phyloP scores from a whole-genome alignment of 2,797 vertebrate species.

The Fratercula arctica region DNA sequence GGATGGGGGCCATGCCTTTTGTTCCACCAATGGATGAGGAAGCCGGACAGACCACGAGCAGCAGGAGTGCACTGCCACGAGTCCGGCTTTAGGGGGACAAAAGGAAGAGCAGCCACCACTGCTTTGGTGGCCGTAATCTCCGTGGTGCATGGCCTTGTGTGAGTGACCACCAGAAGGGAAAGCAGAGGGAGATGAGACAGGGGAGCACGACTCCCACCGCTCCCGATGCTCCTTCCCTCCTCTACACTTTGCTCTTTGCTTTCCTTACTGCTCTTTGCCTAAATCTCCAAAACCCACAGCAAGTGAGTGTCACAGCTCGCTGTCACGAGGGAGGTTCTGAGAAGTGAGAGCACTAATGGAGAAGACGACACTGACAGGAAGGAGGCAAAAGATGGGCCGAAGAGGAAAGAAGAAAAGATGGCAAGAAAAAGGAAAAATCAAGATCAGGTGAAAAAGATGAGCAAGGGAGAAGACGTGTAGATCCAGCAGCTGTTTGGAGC shows the following conservation, averaged over 20 bases:
- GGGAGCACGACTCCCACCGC: neutral
- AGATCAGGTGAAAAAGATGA: neutral
- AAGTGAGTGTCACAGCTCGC: rapidly evolving
- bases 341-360: neutral
- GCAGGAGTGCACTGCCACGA: neutral
- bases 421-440: neutral
- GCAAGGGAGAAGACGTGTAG: neutral
- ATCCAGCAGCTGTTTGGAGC: neutral
- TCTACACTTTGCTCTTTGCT: neutral
- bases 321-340: neutral
- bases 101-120: neutral
- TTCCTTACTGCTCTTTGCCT: neutral
- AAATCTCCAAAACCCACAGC: rapidly evolving
- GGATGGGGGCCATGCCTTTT: rapidly evolving
- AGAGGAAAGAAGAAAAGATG: neutral
- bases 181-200: neutral
- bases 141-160: neutral
- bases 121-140: rapidly evolving
- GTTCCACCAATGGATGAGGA: rapidly evolving
- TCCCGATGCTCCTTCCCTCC: neutral
- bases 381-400: neutral
- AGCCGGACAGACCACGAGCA: neutral
- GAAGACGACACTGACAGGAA: neutral
- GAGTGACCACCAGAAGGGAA: neutral
- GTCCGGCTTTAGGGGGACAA: too few relatives aligned